phyloP scores from a whole-genome alignment of 2,113 vertebrate species.

The Alethe diademata region DNA sequence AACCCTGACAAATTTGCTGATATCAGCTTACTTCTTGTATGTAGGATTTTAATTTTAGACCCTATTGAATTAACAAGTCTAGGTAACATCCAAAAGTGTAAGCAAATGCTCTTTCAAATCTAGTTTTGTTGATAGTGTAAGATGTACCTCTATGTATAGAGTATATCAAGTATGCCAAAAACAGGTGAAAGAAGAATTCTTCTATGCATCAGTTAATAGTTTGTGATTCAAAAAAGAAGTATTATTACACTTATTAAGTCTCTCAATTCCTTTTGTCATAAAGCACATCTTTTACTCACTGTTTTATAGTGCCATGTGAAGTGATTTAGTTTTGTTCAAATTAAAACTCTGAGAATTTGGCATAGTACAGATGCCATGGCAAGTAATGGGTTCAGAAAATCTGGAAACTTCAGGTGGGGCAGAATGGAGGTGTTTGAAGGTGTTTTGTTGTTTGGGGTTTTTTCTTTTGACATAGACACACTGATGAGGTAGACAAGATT shows the following conservation, averaged over 20 bases:
- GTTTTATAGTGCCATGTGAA: not conserved
- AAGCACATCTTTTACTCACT: not conserved
- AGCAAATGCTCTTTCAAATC: not conserved
- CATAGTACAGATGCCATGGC: not conserved
- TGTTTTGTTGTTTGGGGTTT: not conserved
- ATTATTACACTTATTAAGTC: not conserved
- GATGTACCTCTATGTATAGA: not conserved
- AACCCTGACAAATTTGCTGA: not conserved
- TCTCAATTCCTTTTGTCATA: not conserved
- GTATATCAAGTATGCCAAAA: not conserved
- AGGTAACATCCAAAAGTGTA: not conserved
- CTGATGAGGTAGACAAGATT: not conserved
- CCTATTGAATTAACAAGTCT: not conserved
- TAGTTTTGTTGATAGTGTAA: not conserved
- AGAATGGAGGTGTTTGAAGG: not conserved
- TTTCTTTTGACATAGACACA: not conserved
- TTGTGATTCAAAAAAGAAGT: not conserved
- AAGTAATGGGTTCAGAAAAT: not conserved
- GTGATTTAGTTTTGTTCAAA: not conserved
- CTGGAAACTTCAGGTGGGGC: not conserved
- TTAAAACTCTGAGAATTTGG: not conserved
- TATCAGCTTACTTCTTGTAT: not conserved
- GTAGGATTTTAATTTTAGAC: not conserved
- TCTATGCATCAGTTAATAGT: not conserved
- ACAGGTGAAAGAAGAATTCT: not conserved